Percentiles rank a stretch among this genome's conserved stretches.
These are phyloP conservation scores for Pristiophorus japonicus DNA, from an alignment of 2,113 vertebrate species.

Conservation along the genomic window DNA sequence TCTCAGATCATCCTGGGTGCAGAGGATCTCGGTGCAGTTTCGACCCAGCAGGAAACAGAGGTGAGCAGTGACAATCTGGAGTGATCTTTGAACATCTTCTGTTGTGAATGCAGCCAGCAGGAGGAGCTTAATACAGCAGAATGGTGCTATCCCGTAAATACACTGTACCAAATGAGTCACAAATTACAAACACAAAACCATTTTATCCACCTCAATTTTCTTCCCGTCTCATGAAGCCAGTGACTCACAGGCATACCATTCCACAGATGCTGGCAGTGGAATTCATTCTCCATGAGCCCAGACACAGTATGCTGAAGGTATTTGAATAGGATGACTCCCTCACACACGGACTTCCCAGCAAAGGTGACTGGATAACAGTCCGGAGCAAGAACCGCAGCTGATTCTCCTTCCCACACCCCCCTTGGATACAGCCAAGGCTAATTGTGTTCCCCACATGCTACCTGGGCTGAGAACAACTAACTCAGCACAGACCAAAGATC, in stretches of 20 bases:
- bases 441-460: not conserved
- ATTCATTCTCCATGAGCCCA: not conserved
- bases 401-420: no score
- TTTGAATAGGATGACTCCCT: not conserved
- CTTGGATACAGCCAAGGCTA: not conserved
- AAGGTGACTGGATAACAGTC: not conserved
- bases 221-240: not conserved
- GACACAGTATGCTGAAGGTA: not conserved
- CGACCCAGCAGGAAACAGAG: not conserved
- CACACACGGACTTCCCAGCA: not conserved
- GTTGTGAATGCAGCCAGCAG: not conserved
- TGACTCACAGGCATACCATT: not conserved
- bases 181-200: not conserved
- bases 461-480: not conserved
- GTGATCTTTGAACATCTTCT: not conserved
- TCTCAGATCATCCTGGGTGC: not conserved
- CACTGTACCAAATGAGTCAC: not conserved
- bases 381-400: not conserved
- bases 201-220: not conserved
- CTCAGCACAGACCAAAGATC: not conserved
- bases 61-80: not conserved
- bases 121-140: not conserved
- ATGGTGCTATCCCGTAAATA: not conserved
- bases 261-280: not conserved
- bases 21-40: not conserved